A percentile compares a stretch with the other conserved stretches of the same genome.
phyloP scores from a whole-genome alignment of 1,140 invertebrate species.

The Heliconius hermathena region DNA sequence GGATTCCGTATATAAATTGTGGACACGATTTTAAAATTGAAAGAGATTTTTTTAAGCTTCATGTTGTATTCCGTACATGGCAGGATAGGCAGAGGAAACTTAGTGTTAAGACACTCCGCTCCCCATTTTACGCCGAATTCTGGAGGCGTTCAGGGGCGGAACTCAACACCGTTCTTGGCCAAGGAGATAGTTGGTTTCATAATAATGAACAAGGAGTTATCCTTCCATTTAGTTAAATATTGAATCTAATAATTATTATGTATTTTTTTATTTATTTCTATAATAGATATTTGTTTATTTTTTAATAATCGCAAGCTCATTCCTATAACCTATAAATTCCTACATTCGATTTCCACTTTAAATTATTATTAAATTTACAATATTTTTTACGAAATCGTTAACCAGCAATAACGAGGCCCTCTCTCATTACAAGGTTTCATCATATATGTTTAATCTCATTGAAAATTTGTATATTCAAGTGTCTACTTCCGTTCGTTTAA shows the following conservation, averaged over 20 bases:
- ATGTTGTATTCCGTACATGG: neutral
- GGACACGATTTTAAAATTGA: neutral
- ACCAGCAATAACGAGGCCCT: neutral
- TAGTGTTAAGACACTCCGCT: too few relatives aligned
- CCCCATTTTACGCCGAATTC: too few relatives aligned
- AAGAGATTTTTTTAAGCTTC: neutral
- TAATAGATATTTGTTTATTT: neutral
- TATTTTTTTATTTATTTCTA: neutral
- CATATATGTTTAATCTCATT: conserved; percentile 31
- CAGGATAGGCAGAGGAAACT: neutral
- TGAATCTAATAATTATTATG: too few relatives aligned
- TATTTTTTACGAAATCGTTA: neutral
- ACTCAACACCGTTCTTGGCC: too few relatives aligned
- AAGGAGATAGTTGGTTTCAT: too few relatives aligned
- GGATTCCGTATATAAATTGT: neutral
- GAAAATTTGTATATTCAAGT: conserved; percentile 20
- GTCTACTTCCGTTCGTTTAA: conserved; percentile 22
- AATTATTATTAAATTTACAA: too few relatives aligned
- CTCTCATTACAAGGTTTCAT: neutral
- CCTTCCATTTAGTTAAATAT: too few relatives aligned
- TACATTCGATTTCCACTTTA: too few relatives aligned
- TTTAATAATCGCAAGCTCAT: too few relatives aligned
- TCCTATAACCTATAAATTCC: too few relatives aligned
- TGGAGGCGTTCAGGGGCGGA: too few relatives aligned
- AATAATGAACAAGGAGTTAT: too few relatives aligned